Evolutionary conservation across 2,797 vertebrate genomes (phyloP), one percentile per base, ranked within the genome.

Genomic region (Notolabrus celidotus): DNA sequence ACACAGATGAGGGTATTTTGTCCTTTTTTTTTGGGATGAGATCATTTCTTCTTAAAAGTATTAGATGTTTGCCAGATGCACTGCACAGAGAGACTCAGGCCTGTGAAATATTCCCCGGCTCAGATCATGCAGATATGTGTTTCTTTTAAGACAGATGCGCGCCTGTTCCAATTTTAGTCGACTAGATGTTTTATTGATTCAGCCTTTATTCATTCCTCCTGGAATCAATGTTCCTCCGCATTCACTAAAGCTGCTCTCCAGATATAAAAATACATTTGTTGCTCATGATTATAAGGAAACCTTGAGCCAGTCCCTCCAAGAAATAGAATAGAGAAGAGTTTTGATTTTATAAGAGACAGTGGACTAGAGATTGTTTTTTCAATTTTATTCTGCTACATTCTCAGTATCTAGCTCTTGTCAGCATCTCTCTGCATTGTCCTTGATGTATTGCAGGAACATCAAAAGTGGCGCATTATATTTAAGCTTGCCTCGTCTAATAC

Each of bases 161-260:
- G 79, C 74, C 87, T 76, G 80, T 77, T 91, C 90, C 89, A 86
- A 87, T 91, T 89, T 89, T 81, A 89, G 85, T 68, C 50, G 62
- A 88, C 72, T 68, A 74, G 83, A 88, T 91, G 87, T 89, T 89
- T 86, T 88, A 92, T 92, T 89, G 92, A 92, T 92, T 90, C 78
- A 77, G 86, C 73, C 82, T 88, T 86, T 89, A 88, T 91, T 87
- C 85, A 72, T 79, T 86, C 81, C 83, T 89, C 59, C 67, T 80
- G 69, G 77, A 77, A 83, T 89, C 69, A 53, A 83, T 74, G 85
- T 86, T 83, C 67, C 79, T 69, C 74, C 59, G 77, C 77, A 66
- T 82, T 74, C 78, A 65, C 81, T 60, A 50, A 76, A 79, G 74
- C 86, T 77, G 45, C 78, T 88, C 71, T 82, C 79, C 67, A 71